Evolutionary conservation across 2,113 vertebrate genomes (phyloP).

Genomic region (Capra hircus): DNA sequence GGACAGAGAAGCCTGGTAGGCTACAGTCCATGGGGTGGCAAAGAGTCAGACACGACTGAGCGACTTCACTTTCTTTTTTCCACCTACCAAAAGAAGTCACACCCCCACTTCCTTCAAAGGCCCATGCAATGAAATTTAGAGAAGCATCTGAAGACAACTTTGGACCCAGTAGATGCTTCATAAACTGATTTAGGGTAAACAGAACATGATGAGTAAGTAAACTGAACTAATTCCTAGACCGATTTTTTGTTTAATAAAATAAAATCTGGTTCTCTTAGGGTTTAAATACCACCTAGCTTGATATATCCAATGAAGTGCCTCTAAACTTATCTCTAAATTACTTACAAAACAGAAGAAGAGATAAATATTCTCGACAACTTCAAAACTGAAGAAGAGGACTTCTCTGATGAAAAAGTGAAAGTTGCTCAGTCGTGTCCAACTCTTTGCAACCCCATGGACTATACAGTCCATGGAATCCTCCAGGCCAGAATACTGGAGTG

Average conservation of each 20-base stretch:
- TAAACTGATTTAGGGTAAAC: not conserved
- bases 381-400: not conserved
- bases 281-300: not conserved
- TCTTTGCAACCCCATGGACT: not conserved
- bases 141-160: not conserved
- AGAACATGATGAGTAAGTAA: not conserved
- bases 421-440: rapidly evolving
- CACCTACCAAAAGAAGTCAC: not conserved
- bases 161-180: not conserved
- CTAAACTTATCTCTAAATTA: not conserved
- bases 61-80: too few relatives aligned
- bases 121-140: not conserved
- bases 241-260: not conserved
- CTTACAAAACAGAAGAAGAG: not conserved
- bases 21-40: too few relatives aligned
- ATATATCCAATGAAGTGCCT: not conserved
- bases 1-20: too few relatives aligned
- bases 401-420: not conserved
- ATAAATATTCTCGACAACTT: not conserved
- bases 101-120: not conserved
- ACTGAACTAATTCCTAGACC: not conserved
- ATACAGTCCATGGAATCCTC: not conserved
- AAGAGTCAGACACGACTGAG: rapidly evolving
- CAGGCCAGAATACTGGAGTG: not conserved
- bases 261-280: not conserved